These are phyloP conservation scores for Chymomyza costata DNA, from an alignment of 1,140 invertebrate genomes.

Conservation along the genomic window DNA sequence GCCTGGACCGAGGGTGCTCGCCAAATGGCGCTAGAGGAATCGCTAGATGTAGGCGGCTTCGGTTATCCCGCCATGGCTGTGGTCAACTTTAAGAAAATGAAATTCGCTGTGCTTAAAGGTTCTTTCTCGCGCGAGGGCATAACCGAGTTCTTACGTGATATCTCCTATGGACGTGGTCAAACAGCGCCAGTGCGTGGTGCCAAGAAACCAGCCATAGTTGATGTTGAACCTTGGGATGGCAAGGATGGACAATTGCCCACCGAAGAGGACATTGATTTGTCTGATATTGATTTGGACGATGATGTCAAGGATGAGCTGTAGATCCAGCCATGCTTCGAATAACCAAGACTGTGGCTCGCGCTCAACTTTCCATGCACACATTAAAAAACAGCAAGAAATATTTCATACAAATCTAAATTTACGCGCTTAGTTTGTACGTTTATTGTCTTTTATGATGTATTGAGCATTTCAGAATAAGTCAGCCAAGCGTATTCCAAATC, in stretches of 20 bases:
- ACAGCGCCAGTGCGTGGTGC: slow-evolving; percentile 92
- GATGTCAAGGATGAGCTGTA: slow-evolving; percentile 89
- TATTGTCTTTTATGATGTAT: slow-evolving; percentile 28
- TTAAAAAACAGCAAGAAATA: slow-evolving; percentile 3
- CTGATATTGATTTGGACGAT: slow-evolving; percentile 89
- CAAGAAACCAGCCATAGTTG: slow-evolving; percentile 86
- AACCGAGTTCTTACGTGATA: slow-evolving; percentile 94
- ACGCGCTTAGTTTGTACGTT: no score
- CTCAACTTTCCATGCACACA: slow-evolving; percentile 40
- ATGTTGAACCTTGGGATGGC: slow-evolving; percentile 94
- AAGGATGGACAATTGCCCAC: slow-evolving; percentile 93
- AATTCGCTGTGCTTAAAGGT: slow-evolving; percentile 94
- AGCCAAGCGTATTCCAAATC: slow-evolving; percentile 43
- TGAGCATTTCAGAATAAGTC: slow-evolving; percentile 35
- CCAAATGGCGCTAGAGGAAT: slow-evolving; percentile 89
- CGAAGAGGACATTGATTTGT: slow-evolving; percentile 95
- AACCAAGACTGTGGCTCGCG: slow-evolving; percentile 45
- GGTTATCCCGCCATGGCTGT: slow-evolving; percentile 96
- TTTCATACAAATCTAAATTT: slow-evolving; percentile 11
- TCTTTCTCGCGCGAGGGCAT: slow-evolving; percentile 97
- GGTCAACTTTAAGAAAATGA: slow-evolving; percentile 97
- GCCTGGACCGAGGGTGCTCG: slow-evolving; percentile 94
- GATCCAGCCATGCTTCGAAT: slow-evolving; percentile 46
- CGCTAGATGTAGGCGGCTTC: slow-evolving; percentile 95
- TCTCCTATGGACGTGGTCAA: slow-evolving; percentile 95